Percentiles rank a stretch among this genome's conserved stretches.
Conservation (phyloP, 2,888 invertebrate genomes). For the Clunio marinus region DNA sequence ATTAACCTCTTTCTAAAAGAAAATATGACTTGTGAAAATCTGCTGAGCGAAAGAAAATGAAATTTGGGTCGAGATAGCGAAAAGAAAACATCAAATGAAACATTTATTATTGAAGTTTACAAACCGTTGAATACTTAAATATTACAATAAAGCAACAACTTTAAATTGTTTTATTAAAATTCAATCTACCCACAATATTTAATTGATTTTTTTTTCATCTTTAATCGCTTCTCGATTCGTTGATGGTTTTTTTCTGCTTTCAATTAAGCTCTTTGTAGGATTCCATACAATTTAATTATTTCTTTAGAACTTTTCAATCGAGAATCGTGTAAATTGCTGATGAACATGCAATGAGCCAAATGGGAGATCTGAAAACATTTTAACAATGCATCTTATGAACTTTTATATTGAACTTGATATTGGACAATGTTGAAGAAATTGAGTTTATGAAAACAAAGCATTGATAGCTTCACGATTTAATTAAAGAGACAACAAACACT, state of each 20-base stretch:
- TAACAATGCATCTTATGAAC: too few relatives aligned
- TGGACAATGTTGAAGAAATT: too few relatives aligned
- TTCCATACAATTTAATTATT: neutral
- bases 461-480: too few relatives aligned
- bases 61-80: conserved; percentile 33
- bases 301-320: neutral
- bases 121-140: too few relatives aligned
- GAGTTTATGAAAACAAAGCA: too few relatives aligned
- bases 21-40: neutral
- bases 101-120: too few relatives aligned
- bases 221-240: neutral
- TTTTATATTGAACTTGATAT: too few relatives aligned
- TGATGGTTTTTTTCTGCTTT: too few relatives aligned
- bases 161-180: conserved; percentile 18
- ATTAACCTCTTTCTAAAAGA: too few relatives aligned
- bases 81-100: neutral
- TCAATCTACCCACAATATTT: conserved; percentile 5
- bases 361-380: too few relatives aligned
- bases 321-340: conserved; percentile 5
- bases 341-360: neutral
- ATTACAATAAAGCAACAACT: too few relatives aligned
- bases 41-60: conserved; percentile 6
- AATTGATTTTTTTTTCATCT: neutral
- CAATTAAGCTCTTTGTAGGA: neutral
- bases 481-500: too few relatives aligned